A percentile compares a stretch with the other conserved stretches of the same genome.
Evolutionary conservation across 2,113 vertebrate species (phyloP).

Genomic region (Macroglossus sobrinus): DNA sequence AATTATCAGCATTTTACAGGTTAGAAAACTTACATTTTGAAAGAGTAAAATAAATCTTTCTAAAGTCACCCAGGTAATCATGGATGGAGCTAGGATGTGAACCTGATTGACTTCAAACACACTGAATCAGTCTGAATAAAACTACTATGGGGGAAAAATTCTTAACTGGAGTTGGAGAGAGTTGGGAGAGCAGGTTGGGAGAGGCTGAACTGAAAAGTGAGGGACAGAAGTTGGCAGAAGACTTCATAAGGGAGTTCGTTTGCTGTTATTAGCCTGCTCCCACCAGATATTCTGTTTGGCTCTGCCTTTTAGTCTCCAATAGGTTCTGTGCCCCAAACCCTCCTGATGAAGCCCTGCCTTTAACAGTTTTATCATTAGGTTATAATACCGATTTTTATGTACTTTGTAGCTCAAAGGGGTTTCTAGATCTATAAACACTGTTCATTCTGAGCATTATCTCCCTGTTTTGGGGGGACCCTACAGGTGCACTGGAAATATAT

Average conservation of each 20-base stretch:
- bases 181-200: accelerated
- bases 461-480: not conserved
- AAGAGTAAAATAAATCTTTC: not conserved
- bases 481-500: not conserved
- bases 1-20: not conserved
- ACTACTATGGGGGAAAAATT: accelerated
- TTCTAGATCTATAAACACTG: not conserved
- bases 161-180: not conserved
- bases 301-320: not conserved
- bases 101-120: not conserved
- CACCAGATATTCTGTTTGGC: not conserved
- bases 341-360: not conserved
- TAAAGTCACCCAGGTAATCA: not conserved
- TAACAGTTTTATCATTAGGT: not conserved
- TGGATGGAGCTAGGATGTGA: not conserved
- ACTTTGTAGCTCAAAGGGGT: not conserved
- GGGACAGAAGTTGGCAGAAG: not conserved
- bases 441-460: not conserved
- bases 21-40: not conserved
- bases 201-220: not conserved
- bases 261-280: not conserved
- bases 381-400: not conserved
- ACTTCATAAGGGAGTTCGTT: not conserved
- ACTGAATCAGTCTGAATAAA: not conserved
- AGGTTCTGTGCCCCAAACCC: not conserved